phyloP scores from a whole-genome alignment of 2,113 vertebrate genomes.

The Dinomys branickii region DNA sequence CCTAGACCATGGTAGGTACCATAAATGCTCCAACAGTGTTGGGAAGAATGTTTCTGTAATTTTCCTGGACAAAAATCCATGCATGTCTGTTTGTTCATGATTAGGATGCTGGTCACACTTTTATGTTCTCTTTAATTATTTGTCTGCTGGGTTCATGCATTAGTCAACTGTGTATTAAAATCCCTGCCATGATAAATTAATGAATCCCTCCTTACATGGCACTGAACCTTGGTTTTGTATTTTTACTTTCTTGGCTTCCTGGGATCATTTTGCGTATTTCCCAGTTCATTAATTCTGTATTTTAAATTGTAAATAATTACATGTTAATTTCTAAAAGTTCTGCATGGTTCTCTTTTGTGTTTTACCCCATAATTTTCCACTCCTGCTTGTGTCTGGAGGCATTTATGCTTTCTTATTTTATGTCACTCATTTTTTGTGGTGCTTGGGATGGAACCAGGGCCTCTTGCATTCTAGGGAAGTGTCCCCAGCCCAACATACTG shows the following conservation, averaged over 20 bases:
- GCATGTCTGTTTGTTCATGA: neutral
- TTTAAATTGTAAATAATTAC: neutral
- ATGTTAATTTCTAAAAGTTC: neutral
- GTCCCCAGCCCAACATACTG: neutral
- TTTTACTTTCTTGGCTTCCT: neutral
- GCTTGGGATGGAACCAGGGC: neutral
- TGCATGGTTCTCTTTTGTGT: neutral
- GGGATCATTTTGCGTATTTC: neutral
- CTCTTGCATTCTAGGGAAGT: neutral
- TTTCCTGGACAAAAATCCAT: neutral
- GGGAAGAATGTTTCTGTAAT: neutral
- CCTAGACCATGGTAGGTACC: neutral
- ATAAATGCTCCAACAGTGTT: neutral
- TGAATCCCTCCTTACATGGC: neutral
- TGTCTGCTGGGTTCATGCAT: too few relatives aligned
- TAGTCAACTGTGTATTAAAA: neutral
- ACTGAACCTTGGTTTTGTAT: neutral
- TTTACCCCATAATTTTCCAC: neutral
- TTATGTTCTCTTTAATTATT: neutral
- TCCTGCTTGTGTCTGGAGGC: neutral
- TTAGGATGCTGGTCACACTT: neutral
- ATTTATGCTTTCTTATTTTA: neutral
- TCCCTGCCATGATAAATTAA: neutral
- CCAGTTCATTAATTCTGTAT: conserved; percentile 1
- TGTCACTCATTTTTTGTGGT: neutral